Conservation (phyloP, 2,888 invertebrate species). For the Anodontia alba region DNA sequence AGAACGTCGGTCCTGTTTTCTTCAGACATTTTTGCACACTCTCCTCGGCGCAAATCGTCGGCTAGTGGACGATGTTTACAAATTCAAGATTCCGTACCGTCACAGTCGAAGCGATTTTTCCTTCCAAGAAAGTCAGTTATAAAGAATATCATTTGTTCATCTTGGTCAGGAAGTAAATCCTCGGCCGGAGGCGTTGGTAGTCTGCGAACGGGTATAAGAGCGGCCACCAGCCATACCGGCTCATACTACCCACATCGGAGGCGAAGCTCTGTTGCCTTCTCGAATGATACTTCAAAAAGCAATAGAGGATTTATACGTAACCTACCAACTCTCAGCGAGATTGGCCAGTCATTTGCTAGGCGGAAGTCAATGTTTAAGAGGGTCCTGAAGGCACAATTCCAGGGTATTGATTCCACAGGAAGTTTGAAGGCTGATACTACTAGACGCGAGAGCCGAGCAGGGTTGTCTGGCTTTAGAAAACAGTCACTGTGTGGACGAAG, state of each 20-base stretch:
- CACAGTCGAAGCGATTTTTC: neutral
- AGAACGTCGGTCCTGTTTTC: conserved; percentile 30
- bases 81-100: neutral
- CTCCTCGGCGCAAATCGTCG: conserved; percentile 4
- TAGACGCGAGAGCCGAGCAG: neutral
- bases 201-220: neutral
- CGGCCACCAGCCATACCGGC: neutral
- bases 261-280: neutral
- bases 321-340: neutral
- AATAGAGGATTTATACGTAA: neutral
- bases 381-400: neutral
- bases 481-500: neutral
- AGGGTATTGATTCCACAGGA: neutral
- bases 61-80: neutral
- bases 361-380: conserved; percentile 5
- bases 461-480: neutral
- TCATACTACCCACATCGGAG: neutral
- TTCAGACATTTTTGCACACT: conserved; percentile 32
- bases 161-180: conserved; percentile 6
- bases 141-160: neutral
- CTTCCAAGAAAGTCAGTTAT: conserved; percentile 16
- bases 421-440: neutral
- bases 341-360: neutral
- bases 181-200: neutral
- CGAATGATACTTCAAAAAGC: neutral